These are phyloP conservation scores for Sinotaia quadrata DNA, from an alignment of 2,888 invertebrate species.

Conservation along the genomic window DNA sequence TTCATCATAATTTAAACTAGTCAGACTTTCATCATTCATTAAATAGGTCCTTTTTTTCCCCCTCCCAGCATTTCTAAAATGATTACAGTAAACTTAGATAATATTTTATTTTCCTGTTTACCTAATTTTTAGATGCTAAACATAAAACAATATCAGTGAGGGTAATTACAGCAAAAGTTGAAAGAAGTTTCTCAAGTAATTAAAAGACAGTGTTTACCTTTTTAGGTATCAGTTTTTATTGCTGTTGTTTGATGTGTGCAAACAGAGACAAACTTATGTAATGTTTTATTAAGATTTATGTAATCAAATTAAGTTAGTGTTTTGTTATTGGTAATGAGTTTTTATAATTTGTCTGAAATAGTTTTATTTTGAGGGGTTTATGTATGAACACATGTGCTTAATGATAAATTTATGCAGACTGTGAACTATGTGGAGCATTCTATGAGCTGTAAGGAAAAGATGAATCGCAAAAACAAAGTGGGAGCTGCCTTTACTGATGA, in stretches of 20 bases:
- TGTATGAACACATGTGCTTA: neutral
- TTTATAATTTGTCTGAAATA: neutral
- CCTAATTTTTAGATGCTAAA: neutral
- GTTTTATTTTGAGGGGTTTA: neutral
- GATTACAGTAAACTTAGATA: neutral
- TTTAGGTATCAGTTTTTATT: neutral
- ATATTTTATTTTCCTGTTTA: neutral
- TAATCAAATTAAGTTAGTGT: neutral
- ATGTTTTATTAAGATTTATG: neutral
- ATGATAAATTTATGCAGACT: conserved; percentile 76
- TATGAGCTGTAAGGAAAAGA: conserved; percentile 90
- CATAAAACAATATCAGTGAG: too few species aligned
- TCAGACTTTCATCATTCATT: too few species aligned
- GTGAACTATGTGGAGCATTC: conserved; percentile 96
- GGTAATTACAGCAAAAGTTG: too few species aligned
- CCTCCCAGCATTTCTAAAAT: too few species aligned
- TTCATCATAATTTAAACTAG: too few species aligned
- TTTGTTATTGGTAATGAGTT: neutral
- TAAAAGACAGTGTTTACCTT: neutral
- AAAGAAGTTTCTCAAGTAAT: neutral
- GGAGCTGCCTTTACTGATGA: conserved; percentile 97
- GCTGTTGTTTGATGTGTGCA: neutral
- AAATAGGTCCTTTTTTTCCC: too few species aligned
- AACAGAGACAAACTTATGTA: too few species aligned
- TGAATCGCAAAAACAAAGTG: conserved; percentile 89